Evolutionary conservation across 1,140 invertebrate species (phyloP).

Genomic region (Nasonia giraulti): DNA sequence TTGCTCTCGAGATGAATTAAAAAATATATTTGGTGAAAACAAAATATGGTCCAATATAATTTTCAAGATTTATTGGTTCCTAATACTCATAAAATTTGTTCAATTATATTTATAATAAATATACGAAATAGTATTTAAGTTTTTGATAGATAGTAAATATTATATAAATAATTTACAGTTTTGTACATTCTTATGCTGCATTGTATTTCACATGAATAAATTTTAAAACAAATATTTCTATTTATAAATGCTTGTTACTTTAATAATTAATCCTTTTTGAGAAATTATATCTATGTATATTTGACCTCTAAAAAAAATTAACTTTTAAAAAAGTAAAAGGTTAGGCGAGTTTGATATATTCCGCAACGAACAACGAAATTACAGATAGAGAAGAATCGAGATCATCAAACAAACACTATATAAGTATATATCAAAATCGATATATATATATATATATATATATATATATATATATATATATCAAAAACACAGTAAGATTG

Average conservation of each 20-base stretch:
- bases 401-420: too few relatives aligned
- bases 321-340: too few relatives aligned
- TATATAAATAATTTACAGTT: constrained; percentile 25
- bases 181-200: constrained; percentile 39
- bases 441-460: too few relatives aligned
- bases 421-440: too few relatives aligned
- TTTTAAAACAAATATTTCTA: background rate
- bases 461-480: too few relatives aligned
- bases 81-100: background rate
- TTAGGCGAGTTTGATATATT: too few relatives aligned
- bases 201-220: constrained; percentile 31
- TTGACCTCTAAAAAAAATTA: too few relatives aligned
- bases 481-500: too few relatives aligned
- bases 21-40: background rate
- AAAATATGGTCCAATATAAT: background rate
- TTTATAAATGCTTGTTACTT: constrained; percentile 9
- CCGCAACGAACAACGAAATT: too few relatives aligned
- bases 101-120: constrained; percentile 15
- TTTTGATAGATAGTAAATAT: constrained; percentile 18
- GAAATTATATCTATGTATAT: too few relatives aligned
- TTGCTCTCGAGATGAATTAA: too few relatives aligned
- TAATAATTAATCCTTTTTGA: background rate
- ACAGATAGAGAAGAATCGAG: too few relatives aligned
- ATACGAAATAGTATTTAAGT: background rate
- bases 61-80: constrained; percentile 1